Evolutionary conservation across 1,140 invertebrate genomes (phyloP).

Genomic region (Stenopsyche tienmushanensis): DNA sequence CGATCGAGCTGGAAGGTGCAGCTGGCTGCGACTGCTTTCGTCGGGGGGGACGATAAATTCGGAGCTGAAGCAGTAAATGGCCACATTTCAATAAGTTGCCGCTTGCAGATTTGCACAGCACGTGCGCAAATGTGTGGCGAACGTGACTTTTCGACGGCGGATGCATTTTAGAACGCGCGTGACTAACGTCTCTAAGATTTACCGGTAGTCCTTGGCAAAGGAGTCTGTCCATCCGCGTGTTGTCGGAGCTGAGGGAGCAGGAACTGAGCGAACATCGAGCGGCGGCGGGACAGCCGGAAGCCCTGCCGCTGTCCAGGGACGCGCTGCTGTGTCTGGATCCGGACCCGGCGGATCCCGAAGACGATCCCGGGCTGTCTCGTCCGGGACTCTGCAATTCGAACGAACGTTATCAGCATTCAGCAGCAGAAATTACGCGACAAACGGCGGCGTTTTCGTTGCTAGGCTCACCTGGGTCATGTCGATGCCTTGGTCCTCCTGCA

Average conservation of each 20-base stretch:
- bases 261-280: conserved; percentile 66
- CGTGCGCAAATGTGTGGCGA: not conserved
- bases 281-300: conserved; percentile 68
- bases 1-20: too few relatives aligned
- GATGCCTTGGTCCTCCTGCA: conserved; percentile 72
- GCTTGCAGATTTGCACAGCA: not conserved
- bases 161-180: not conserved
- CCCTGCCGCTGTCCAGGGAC: conserved; percentile 88
- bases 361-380: conserved; percentile 84
- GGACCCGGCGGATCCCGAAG: conserved; percentile 72
- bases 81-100: too few relatives aligned
- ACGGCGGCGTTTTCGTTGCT: conserved; percentile 7
- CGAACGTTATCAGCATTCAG: not conserved
- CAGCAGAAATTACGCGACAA: not conserved
- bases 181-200: conserved; percentile 44
- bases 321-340: conserved; percentile 83
- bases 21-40: too few relatives aligned
- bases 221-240: conserved; percentile 64
- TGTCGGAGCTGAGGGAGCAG: conserved; percentile 75
- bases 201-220: conserved; percentile 65
- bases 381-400: conserved; percentile 72
- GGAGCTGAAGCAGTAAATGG: too few relatives aligned
- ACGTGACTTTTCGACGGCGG: not conserved
- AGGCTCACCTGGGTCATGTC: conserved; percentile 72
- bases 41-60: too few relatives aligned